Evolutionary conservation across 2,888 invertebrate genomes (phyloP).

Genomic region (Gastracanthus pulcherrimus): DNA sequence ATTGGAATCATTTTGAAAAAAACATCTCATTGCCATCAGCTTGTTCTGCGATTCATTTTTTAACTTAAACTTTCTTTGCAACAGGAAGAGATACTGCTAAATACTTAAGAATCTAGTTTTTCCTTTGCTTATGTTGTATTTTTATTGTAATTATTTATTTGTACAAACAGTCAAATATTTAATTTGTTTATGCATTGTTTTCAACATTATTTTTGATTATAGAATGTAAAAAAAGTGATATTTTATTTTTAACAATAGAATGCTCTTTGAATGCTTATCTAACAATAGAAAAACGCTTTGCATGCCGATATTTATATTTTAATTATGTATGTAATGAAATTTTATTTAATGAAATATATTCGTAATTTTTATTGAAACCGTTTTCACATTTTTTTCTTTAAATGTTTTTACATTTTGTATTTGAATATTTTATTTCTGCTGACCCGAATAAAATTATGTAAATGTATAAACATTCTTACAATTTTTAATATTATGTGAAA

Average conservation of each 20-base stretch:
- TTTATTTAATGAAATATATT: background rate
- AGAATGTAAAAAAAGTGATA: background rate
- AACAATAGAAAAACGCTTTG: slow-evolving; percentile 35
- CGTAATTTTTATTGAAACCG: background rate
- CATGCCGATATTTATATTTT: slow-evolving; percentile 30
- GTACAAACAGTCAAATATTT: slow-evolving; percentile 48
- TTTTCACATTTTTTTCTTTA: no score
- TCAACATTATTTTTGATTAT: background rate
- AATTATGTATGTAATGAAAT: background rate
- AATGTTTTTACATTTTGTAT: no score
- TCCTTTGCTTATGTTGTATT: slow-evolving; percentile 33
- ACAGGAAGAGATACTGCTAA: background rate
- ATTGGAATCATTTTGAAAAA: slow-evolving; percentile 18
- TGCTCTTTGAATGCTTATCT: slow-evolving; percentile 19
- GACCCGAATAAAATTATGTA: no score
- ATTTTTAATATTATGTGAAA: no score
- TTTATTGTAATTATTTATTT: slow-evolving; percentile 27
- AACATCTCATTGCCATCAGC: slow-evolving; percentile 42
- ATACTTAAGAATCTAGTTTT: slow-evolving; percentile 7
- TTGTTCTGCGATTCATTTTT: slow-evolving; percentile 26
- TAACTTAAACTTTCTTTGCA: background rate
- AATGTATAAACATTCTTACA: no score
- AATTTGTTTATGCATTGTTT: slow-evolving; percentile 7
- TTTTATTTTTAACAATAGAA: background rate
- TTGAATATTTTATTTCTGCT: no score